phyloP scores from a whole-genome alignment of 2,797 vertebrate genomes.

The Eulemur albifrons region DNA sequence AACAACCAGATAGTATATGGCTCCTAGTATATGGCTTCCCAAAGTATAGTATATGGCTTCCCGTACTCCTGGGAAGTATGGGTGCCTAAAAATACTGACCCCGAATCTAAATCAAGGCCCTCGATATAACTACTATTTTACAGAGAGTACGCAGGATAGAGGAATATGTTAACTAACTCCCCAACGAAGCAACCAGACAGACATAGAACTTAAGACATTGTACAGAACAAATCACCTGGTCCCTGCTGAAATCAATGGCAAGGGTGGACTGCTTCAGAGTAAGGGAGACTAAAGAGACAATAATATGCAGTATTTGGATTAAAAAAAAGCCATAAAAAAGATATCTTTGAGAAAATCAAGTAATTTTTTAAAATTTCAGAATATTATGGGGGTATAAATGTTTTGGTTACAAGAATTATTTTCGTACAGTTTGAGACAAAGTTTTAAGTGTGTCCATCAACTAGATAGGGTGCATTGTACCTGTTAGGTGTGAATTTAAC shows the following conservation, averaged over 20 bases:
- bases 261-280: background rate
- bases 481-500: no score
- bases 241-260: background rate
- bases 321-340: background rate
- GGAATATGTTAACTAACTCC: background rate
- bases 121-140: background rate
- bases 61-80: background rate
- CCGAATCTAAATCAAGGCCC: background rate
- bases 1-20: background rate
- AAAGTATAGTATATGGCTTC: no score
- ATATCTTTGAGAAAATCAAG: background rate
- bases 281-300: background rate
- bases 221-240: background rate
- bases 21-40: background rate
- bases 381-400: no score
- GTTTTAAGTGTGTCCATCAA: no score
- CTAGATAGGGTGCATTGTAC: no score
- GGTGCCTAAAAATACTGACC: background rate
- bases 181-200: background rate
- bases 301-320: background rate
- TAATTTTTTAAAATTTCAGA: background rate
- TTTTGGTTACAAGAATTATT: no score
- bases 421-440: no score
- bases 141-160: background rate
- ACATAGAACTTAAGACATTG: background rate